Percentiles rank a stretch among this genome's conserved stretches.
Evolutionary conservation across 2,888 invertebrate species (phyloP).

Genomic region (Amphipoea lucens): DNA sequence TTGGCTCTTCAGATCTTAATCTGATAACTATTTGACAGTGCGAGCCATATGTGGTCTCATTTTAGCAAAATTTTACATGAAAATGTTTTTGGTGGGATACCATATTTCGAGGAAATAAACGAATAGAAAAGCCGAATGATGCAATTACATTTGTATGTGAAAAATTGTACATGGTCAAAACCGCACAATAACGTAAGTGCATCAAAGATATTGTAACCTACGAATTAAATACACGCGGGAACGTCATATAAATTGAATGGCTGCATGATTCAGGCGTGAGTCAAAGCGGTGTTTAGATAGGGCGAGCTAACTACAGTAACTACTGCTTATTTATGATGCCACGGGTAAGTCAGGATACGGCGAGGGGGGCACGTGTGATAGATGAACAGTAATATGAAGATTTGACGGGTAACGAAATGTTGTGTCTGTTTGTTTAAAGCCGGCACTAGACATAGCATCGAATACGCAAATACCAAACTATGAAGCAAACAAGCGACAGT

Average conservation of each 20-base stretch:
- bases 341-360: slow-evolving; percentile 51
- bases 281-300: slow-evolving; percentile 78
- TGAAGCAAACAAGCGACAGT: neutral
- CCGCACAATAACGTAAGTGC: neutral
- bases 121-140: neutral
- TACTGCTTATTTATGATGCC: slow-evolving; percentile 82
- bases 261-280: slow-evolving; percentile 77
- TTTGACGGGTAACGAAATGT: neutral
- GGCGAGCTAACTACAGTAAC: slow-evolving; percentile 75
- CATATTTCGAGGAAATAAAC: neutral
- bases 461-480: neutral
- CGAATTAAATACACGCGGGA: slow-evolving; percentile 36
- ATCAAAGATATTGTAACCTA: slow-evolving; percentile 24
- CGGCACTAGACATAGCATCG: neutral
- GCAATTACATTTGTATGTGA: neutral
- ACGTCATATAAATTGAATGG: slow-evolving; percentile 44
- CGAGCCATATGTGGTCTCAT: too few relatives aligned
- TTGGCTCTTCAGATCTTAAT: too few relatives aligned
- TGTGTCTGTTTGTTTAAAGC: neutral
- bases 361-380: slow-evolving; percentile 27
- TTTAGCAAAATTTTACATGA: too few relatives aligned
- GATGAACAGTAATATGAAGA: slow-evolving; percentile 9
- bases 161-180: neutral
- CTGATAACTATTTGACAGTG: too few relatives aligned
- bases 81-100: too few relatives aligned